These are phyloP conservation scores for Cyprinodon brontotheroides DNA, from an alignment of 2,113 vertebrate species.

Conservation along the genomic window DNA sequence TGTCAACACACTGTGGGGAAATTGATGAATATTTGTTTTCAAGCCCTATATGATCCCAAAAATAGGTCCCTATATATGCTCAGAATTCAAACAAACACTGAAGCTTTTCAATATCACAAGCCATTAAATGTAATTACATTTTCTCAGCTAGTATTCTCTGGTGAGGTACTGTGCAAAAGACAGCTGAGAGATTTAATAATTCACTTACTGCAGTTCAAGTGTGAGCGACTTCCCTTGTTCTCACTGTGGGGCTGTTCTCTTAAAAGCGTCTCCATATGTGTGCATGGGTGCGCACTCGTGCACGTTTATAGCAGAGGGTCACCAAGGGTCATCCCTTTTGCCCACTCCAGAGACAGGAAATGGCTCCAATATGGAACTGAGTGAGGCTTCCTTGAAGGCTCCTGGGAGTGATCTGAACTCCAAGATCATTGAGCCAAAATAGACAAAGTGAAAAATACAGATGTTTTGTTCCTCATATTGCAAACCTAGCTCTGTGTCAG, in stretches of 20 bases:
- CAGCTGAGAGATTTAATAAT: slow-evolving; percentile 45
- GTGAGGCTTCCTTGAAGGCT: slow-evolving; percentile 58
- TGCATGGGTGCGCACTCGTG: slow-evolving; percentile 33
- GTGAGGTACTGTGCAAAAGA: slow-evolving; percentile 23
- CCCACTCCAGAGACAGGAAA: slow-evolving; percentile 78
- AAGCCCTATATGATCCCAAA: slow-evolving; percentile 22
- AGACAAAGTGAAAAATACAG: slow-evolving; percentile 68
- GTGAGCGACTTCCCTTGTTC: slow-evolving; percentile 41
- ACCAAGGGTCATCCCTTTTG: slow-evolving; percentile 61
- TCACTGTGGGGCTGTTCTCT: slow-evolving; percentile 45
- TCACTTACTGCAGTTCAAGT: slow-evolving; percentile 37
- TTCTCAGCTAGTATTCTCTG: slow-evolving; percentile 52
- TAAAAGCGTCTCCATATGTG: slow-evolving; percentile 35
- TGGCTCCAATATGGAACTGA: slow-evolving; percentile 75
- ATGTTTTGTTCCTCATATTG: slow-evolving; percentile 62
- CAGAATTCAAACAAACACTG: slow-evolving; percentile 31
- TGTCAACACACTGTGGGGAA: slow-evolving; percentile 47
- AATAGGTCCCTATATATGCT: slow-evolving; percentile 57
- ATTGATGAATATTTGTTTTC: slow-evolving; percentile 31
- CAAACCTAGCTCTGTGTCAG: slow-evolving; percentile 46
- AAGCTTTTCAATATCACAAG: slow-evolving; percentile 35
- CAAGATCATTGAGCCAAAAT: slow-evolving; percentile 66
- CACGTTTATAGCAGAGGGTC: slow-evolving; percentile 49
- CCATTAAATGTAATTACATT: slow-evolving; percentile 65
- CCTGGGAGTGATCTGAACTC: slow-evolving; percentile 67